phyloP scores from a whole-genome alignment of 2,888 invertebrate genomes.

The Tetheella fluctuosa region DNA sequence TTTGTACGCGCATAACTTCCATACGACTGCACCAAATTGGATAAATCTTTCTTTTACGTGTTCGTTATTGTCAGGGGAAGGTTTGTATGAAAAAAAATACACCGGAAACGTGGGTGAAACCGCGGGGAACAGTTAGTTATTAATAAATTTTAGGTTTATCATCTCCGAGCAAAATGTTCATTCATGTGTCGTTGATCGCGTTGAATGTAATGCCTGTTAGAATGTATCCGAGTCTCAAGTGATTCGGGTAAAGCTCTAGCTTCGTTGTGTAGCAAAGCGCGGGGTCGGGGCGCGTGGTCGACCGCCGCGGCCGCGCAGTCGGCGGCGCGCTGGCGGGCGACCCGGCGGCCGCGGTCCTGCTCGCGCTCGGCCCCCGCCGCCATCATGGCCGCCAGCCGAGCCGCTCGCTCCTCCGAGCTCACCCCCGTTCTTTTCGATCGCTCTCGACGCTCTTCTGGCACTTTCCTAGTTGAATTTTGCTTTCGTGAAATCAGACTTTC shows the following conservation, averaged over 20 bases:
- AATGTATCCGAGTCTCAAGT: constrained; percentile 92
- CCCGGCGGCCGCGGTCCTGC: constrained; percentile 85
- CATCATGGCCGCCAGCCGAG: constrained; percentile 90
- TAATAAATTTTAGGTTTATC: constrained; percentile 22
- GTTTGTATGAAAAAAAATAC: no score
- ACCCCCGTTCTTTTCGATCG: constrained; percentile 39
- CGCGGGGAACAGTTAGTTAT: no score
- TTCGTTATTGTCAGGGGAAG: no score
- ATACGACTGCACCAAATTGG: no score
- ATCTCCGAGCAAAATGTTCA: constrained; percentile 91
- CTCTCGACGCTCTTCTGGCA: constrained; percentile 34
- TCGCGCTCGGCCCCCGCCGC: constrained; percentile 90
- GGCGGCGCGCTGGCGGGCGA: constrained; percentile 86
- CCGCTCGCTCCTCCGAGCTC: constrained; percentile 82
- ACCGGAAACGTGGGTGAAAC: no score
- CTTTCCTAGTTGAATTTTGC: constrained; percentile 29
- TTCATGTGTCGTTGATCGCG: constrained; percentile 92
- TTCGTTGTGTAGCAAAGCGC: constrained; percentile 84
- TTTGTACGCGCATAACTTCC: no score
- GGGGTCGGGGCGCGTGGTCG: constrained; percentile 85
- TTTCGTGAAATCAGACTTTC: not conserved
- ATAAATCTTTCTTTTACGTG: no score
- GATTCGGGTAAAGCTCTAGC: constrained; percentile 86
- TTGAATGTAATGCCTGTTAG: constrained; percentile 96
- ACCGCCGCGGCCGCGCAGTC: constrained; percentile 62